Conservation (phyloP, 2,888 invertebrate species). For the Germaria angustata region DNA sequence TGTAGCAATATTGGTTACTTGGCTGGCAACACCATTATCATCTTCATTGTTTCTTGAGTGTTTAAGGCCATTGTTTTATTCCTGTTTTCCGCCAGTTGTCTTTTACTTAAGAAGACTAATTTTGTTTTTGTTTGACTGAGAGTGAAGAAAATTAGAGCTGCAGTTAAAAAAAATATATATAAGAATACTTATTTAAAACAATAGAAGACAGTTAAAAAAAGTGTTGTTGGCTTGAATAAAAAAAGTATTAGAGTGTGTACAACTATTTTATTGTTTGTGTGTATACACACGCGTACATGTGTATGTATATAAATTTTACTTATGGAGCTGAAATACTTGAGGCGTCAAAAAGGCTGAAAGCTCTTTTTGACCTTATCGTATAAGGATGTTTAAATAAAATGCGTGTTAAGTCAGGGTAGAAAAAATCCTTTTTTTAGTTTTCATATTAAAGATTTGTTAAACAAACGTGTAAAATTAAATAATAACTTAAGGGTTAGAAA, state of each 20-base stretch:
- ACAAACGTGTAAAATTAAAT: background rate
- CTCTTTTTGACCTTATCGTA: conserved; percentile 44
- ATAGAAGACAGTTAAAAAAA: conserved; percentile 37
- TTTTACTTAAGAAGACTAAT: conserved; percentile 57
- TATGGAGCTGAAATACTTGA: conserved; percentile 19
- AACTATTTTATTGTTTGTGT: conserved; percentile 4
- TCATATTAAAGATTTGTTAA: background rate
- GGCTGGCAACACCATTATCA: conserved; percentile 46
- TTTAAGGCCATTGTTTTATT: conserved; percentile 54
- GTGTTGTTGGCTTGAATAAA: conserved; percentile 40
- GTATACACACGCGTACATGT: background rate
- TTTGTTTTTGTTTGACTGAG: conserved; percentile 45
- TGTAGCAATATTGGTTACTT: conserved; percentile 59
- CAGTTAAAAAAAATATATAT: conserved; percentile 19
- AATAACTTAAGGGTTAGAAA: background rate
- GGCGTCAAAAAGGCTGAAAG: conserved; percentile 63
- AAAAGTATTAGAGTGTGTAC: background rate
- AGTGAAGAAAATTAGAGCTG: conserved; percentile 40
- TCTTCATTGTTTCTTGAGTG: conserved; percentile 45
- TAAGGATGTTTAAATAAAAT: background rate
- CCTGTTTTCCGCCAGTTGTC: conserved; percentile 44
- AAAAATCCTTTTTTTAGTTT: background rate
- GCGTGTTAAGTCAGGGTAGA: background rate
- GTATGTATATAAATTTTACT: background rate
- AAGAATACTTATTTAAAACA: conserved; percentile 47